Evolutionary conservation across 2,113 vertebrate genomes (phyloP), one percentile per base, ranked within the genome.

Genomic region (Cottus gobio): DNA sequence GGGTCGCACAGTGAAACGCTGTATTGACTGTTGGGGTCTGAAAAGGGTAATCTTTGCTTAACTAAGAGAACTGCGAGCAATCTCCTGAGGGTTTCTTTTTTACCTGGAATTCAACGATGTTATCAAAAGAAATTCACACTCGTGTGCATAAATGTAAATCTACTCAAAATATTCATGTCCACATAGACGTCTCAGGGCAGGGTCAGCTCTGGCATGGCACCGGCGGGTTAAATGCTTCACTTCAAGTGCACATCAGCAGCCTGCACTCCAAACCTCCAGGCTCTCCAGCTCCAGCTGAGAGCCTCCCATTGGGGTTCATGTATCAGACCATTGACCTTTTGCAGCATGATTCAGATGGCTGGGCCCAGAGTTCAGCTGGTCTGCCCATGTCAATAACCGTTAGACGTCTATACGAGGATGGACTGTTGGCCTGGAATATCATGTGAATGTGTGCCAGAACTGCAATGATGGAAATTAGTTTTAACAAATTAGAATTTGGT

Each of bases 241-340:
- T 89, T 89, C 68, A 80, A 88, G 84, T 83, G 84, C 80, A 84
- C 86, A 88, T 84, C 84, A 77, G 73, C 36, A n/a, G 67, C 77
- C 74, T 4, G 11, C 50, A 22, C 74, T 77, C 58, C 20, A 79
- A 62, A 82, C 36, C 83, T 77, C 71, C 50, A 36, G 65, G 66
- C 82, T 66, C 71, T 85, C 44, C n/a, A 77, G 42, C 74, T 82
- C 81, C 76, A 71, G 71, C 80, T 71, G 79, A 80, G 80, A 79
- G 84, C 64, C 46, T 77, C 63, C 66, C 65, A n/a, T 89, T 71
- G 57, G 78, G 72, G 64, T 80, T 84, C 77, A 30, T 57, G 70
- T 66, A 79, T 80, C 72, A 80, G 82, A 69, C 61, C 84, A 36
- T 6, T 86, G 85, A 90, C 85, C 88, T 92, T 93, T 26, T 86